These are phyloP conservation scores for Caenorhabditis panamensis DNA, from an alignment of 2,888 invertebrate genomes.

Conservation along the genomic window DNA sequence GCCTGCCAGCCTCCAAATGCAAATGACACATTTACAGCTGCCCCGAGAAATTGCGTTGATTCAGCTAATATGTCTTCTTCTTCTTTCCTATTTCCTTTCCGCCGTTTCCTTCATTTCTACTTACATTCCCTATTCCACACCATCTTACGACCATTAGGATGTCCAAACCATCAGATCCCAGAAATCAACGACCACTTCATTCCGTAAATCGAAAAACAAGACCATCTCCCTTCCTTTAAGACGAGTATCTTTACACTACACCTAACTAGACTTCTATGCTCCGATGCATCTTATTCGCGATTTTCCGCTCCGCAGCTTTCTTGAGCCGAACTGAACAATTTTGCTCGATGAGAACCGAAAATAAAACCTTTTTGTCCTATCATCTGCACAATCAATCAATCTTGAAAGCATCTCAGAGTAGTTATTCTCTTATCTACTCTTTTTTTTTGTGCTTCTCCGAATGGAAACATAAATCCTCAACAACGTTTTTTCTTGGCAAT, in stretches of 20 bases:
- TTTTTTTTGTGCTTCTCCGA: background rate
- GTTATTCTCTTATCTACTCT: background rate
- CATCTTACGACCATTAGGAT: constrained; percentile 36
- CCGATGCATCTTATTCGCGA: background rate
- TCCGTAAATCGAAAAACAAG: background rate
- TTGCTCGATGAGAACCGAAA: background rate
- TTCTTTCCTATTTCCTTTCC: background rate
- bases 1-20: constrained; percentile 32
- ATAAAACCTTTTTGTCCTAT: background rate
- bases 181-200: constrained; percentile 37
- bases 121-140: constrained; percentile 38
- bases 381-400: background rate
- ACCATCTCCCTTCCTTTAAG: no score
- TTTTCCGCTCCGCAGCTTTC: constrained; percentile 34
- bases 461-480: constrained; percentile 43
- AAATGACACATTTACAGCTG: constrained; percentile 61
- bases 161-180: constrained; percentile 25
- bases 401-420: background rate
- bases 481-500: background rate
- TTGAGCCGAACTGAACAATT: background rate
- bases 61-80: constrained; percentile 51
- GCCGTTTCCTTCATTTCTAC: background rate
- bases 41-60: constrained; percentile 46
- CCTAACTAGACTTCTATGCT: constrained; percentile 33
- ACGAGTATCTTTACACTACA: constrained; percentile 1